phyloP scores from a whole-genome alignment of 2,113 vertebrate species.

The Ciconia boyciana region DNA sequence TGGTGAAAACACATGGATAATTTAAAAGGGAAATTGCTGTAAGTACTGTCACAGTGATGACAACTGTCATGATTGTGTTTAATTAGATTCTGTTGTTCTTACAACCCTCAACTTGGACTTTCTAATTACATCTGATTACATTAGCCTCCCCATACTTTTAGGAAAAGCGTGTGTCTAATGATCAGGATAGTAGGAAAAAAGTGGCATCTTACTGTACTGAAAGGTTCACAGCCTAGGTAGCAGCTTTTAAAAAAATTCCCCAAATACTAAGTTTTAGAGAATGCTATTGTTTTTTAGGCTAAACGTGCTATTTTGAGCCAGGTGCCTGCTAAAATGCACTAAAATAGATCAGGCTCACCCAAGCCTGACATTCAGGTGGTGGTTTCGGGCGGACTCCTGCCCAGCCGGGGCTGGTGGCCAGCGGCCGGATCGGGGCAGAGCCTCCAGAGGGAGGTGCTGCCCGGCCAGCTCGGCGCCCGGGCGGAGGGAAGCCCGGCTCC shows the following conservation, averaged over 20 bases:
- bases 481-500: accelerated
- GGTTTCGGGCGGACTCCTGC: neutral
- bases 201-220: neutral
- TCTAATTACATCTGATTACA: neutral
- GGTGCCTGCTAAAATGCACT: neutral
- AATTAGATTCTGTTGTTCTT: neutral
- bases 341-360: neutral
- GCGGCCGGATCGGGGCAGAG: neutral
- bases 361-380: neutral
- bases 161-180: neutral
- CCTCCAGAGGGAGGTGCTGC: constrained; percentile 16
- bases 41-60: neutral
- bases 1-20: neutral
- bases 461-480: accelerated
- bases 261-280: neutral
- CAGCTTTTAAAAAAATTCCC: neutral
- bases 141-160: neutral
- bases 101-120: neutral
- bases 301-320: neutral
- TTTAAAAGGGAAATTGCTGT: neutral
- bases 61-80: neutral
- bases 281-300: neutral
- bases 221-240: neutral
- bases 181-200: neutral
- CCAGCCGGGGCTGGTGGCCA: neutral